Evolutionary conservation across 2,888 invertebrate genomes (phyloP), one percentile per base, ranked within the genome.

Genomic region (Pandemis heparana): DNA sequence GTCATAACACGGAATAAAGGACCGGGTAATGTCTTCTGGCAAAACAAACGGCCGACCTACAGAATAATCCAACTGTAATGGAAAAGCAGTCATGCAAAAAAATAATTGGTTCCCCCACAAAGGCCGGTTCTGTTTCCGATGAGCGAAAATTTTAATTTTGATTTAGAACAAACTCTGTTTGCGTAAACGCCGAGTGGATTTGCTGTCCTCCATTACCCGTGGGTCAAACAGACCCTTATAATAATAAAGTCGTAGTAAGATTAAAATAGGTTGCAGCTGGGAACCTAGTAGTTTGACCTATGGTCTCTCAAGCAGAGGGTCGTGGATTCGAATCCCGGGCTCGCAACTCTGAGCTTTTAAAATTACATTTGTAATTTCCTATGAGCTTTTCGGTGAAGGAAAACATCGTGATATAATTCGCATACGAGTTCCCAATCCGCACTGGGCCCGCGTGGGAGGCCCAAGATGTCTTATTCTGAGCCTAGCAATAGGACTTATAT

Each of bases 41-140:
- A 83, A 86, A 87, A 88, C 88, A 89, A 89, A 86, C 87, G 79
- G 83, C 82, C 87, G 79, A 83, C 82, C 85, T 80, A 81, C 79
- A 82, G 82, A 87, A 84, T 86, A 89, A 90, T 87, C 87, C 87
- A 82, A 81, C 87, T 87, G 91, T 87, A 88, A 91, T 90, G 84
- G 83, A 85, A 87, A 89, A 78, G 81, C 90, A 83, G 83, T 84
- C 90, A 89, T 90, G 89, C 89, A 91, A 87, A 92, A 92, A 92
- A 91, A 92, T 91, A 92, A 92, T 92, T 92, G 92, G 87, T 87
- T 87, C 86, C 74, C 81, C 78, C 81, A 88, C 88, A 90, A 91
- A 88, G 85, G 83, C 81, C 76, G 76, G 56, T 83, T 86, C 83
- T 89, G 87, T 87, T 88, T 86, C 84, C 85, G 86, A 87, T 87